Evolutionary conservation across 2,797 vertebrate species (phyloP).

Genomic region (Oreochromis grahami): DNA sequence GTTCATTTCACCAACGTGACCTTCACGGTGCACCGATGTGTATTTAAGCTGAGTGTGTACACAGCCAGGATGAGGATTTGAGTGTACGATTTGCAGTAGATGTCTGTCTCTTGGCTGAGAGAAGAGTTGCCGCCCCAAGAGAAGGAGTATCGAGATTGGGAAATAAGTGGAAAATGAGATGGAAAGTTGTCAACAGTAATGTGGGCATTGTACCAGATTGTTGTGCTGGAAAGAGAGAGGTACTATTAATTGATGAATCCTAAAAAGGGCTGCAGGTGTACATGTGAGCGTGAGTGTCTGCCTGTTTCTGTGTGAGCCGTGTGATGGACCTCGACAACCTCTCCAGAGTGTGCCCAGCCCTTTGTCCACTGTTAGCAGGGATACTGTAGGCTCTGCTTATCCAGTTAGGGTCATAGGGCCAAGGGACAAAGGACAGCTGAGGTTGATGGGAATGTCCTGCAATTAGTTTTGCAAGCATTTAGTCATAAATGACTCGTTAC

Average conservation of each 20-base stretch:
- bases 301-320: neutral
- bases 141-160: neutral
- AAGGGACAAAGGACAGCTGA: neutral
- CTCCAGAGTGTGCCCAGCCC: neutral
- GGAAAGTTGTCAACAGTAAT: neutral
- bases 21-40: neutral
- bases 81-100: neutral
- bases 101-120: neutral
- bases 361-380: neutral
- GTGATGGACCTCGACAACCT: neutral
- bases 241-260: neutral
- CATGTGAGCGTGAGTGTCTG: neutral
- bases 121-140: neutral
- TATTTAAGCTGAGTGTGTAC: neutral
- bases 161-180: neutral
- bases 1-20: neutral
- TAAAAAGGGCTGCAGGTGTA: neutral
- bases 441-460: neutral
- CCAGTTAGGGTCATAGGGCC: too few species aligned
- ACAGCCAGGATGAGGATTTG: neutral
- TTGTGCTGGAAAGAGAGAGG: neutral
- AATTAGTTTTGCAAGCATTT: neutral
- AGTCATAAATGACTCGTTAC: neutral
- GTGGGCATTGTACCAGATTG: neutral
- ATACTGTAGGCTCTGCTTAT: neutral